These are phyloP conservation scores for Drosophila leonis DNA, from an alignment of 2,888 invertebrate species.

Conservation along the genomic window DNA sequence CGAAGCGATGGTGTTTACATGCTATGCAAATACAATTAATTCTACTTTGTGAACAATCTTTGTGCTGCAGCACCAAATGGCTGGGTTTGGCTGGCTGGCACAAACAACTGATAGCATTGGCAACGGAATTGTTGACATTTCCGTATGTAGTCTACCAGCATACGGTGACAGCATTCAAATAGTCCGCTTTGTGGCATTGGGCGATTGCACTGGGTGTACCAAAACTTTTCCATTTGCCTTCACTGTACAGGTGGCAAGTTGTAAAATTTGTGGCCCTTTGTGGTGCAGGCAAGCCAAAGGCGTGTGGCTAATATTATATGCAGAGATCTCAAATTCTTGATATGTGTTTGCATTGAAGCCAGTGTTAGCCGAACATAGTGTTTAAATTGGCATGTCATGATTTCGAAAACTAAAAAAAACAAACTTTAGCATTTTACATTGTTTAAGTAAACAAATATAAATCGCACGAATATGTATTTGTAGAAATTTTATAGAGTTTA, in stretches of 20 bases:
- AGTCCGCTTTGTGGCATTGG: conserved; percentile 39
- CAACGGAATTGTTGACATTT: conserved; percentile 69
- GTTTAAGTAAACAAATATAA: not conserved
- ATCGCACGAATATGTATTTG: not conserved
- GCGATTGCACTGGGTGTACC: conserved; percentile 17
- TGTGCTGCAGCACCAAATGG: conserved; percentile 44
- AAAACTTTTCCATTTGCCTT: conserved; percentile 6
- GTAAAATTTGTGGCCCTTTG: conserved; percentile 1
- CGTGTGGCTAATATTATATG: not conserved
- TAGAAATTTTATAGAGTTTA: not conserved
- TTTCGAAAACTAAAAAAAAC: not conserved
- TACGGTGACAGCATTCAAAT: conserved; percentile 28
- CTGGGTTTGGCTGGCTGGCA: not conserved
- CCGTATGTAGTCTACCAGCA: conserved; percentile 22
- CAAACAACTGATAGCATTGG: conserved; percentile 35
- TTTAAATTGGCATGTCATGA: not conserved
- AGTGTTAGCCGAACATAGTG: not conserved
- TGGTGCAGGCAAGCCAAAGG: not conserved
- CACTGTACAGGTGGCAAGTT: conserved; percentile 16
- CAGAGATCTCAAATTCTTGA: not conserved
- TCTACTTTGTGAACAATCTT: conserved; percentile 76
- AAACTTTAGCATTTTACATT: not conserved
- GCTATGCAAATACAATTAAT: conserved; percentile 82
- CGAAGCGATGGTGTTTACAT: conserved; percentile 77
- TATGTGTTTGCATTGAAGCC: not conserved